Conservation (phyloP, 2,888 invertebrate species). For the Neoascia interrupta region DNA sequence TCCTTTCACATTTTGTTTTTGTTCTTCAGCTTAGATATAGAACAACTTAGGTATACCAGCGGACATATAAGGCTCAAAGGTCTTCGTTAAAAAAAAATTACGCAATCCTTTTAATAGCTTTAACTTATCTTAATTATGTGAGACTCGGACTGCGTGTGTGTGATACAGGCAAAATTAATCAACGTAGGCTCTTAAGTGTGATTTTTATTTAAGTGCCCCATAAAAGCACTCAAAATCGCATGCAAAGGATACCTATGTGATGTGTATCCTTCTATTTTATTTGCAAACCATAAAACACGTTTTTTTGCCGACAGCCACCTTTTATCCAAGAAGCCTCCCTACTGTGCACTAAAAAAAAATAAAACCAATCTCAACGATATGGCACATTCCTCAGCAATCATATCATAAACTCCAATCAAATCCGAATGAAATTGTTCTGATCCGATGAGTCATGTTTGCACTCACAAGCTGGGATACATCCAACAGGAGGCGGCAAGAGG, state of each 20-base stretch:
- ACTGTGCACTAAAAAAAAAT: conserved; percentile 20
- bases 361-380: conserved; percentile 39
- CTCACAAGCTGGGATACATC: not conserved
- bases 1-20: too few relatives aligned
- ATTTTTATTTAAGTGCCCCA: conserved; percentile 27
- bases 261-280: not conserved
- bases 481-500: not conserved
- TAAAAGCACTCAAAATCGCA: conserved; percentile 23
- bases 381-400: conserved; percentile 48
- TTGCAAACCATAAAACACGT: conserved; percentile 19
- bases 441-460: conserved; percentile 33
- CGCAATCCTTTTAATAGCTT: not conserved
- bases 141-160: not conserved
- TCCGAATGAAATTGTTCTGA: conserved; percentile 25
- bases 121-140: conserved; percentile 23
- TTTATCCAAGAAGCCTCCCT: conserved; percentile 25
- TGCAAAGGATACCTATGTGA: not conserved
- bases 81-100: too few relatives aligned
- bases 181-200: conserved; percentile 45
- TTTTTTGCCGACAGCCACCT: not conserved
- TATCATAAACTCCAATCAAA: conserved; percentile 62
- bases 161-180: conserved; percentile 6
- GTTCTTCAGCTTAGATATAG: too few relatives aligned
- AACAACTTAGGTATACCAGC: too few relatives aligned
- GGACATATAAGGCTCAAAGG: too few relatives aligned